Base-by-base conservation (phyloP, 1,140 invertebrate genomes). In the Octopus bimaculoides region DNA sequence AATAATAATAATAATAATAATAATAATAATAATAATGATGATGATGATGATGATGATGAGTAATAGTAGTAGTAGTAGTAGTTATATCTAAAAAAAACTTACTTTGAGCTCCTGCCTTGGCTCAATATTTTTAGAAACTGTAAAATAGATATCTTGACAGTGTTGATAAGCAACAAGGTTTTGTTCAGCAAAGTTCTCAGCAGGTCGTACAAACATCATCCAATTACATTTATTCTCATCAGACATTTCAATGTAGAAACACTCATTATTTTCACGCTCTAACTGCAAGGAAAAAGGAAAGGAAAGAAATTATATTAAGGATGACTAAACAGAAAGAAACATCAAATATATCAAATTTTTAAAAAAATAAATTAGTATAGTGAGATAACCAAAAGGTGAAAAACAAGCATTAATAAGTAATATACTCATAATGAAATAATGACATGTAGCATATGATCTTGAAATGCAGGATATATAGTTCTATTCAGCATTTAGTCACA, bases 181-280 rank as follows among this genome's bases (percentile, higher is more conserved):
- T 81, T 89, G 87, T 80, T 89, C 88, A 4, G 83, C 82, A 78
- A 82, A 88, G 41, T 78, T 86, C n/a, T 83, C 82, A 10, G 88
- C 87, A 5, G 87, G 86, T 73, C 88, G 81, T 0, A 89, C 85
- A 85, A 89, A 89, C 86, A 88, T 89, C 88, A 89, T 89, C 88
- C 88, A 89, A 82, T 89, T 89, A 81, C 87, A 89, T 73, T 84
- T 84, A 81, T 89, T 87, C 78, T 89, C 88, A 82, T 89, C 87
- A 55, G 78, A 79, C 1, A 84, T 85, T 66, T 89, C 86, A 80
- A 86, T 87, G 82, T 87, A 89, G 9, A 78, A 66, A 8, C 79
- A 53, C 5, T 81, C 81, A 5, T 81, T 83, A 66, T 82, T 81
- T 10, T 74, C 61, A 73, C 81, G 80, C 79, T 88, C 87, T 52